Base-by-base conservation (phyloP, 2,888 invertebrate genomes). In the Tetanocera ferruginea region DNA sequence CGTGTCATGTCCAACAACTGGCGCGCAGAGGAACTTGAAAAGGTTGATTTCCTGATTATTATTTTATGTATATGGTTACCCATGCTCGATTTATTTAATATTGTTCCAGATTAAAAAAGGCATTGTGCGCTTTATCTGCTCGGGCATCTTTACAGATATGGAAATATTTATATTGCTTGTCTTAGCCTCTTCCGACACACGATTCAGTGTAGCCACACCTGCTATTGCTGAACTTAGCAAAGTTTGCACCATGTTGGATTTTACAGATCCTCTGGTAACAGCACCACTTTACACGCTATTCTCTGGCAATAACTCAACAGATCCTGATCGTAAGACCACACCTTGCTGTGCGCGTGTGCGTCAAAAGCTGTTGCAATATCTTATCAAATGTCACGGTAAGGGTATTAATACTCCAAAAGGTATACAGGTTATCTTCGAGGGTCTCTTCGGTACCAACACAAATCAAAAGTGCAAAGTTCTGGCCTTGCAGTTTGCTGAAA, bases 371-470 rank as follows among this genome's bases (percentile, higher is more conserved):
- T 92, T 98, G 81, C 95, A 96, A 80, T 95, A 96, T 90, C 91
- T 98, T 76, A 93, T 96, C 81, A 94, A 93, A 84, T 93, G 94
- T 5, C 93, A 93, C 0, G 94, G 93, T 60, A 91, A 92, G 14
- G 95, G 93, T 2, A 93, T 95, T 77, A 92, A 94, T 86, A 93
- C 95, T 79, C 95, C 96, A 8, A 94, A 94, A 74, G 95, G 95
- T 82, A 94, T 97, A 78, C 96, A 96, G 93, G 95, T 96, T 55
- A 94, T 97, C 74, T 97, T 97, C 89, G 96, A 97, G 83, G 95
- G 96, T 3, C 90, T 98, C 14, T 97, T 95, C 88, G 97, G 96
- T 37, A 92, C 92, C 4, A 95, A 94, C 84, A 96, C 96, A 0
- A 97, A 97, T 89, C 92, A 94, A 0, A 94, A 96, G 83, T 92